phyloP scores from a whole-genome alignment of 2,113 vertebrate genomes.

The Tachycineta bicolor region DNA sequence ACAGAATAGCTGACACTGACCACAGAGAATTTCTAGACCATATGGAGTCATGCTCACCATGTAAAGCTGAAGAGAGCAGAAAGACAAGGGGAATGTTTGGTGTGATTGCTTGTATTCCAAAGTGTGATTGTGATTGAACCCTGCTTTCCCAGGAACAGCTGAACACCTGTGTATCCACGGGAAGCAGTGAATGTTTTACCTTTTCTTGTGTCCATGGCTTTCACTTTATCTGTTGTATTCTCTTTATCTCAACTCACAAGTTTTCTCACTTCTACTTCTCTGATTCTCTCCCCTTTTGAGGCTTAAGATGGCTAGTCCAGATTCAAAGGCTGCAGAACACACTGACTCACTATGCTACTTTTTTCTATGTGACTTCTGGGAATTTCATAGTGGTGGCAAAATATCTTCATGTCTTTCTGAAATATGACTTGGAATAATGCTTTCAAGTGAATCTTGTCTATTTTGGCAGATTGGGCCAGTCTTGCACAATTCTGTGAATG shows the following conservation, averaged over 20 bases:
- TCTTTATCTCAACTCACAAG: neutral
- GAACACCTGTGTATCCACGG: neutral
- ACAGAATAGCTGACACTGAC: neutral
- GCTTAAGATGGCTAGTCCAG: neutral
- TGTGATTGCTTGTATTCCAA: neutral
- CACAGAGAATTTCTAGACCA: neutral
- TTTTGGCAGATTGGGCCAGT: neutral
- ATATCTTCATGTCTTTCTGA: neutral
- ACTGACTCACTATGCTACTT: neutral
- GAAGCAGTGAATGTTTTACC: neutral
- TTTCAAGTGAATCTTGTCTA: neutral
- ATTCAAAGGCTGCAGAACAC: neutral
- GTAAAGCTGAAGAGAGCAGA: neutral
- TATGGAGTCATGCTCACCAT: neutral
- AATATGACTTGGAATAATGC: neutral
- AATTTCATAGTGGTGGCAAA: neutral
- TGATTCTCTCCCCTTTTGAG: neutral
- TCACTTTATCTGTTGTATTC: neutral
- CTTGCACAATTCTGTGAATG: neutral
- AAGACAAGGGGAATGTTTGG: neutral
- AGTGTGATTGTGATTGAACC: fast-evolving
- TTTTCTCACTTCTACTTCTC: neutral
- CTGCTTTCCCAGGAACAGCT: neutral
- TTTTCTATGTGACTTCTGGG: neutral
- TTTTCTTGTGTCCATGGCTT: neutral